phyloP scores from a whole-genome alignment of 2,888 invertebrate species.

The Parochlus steinenii region DNA sequence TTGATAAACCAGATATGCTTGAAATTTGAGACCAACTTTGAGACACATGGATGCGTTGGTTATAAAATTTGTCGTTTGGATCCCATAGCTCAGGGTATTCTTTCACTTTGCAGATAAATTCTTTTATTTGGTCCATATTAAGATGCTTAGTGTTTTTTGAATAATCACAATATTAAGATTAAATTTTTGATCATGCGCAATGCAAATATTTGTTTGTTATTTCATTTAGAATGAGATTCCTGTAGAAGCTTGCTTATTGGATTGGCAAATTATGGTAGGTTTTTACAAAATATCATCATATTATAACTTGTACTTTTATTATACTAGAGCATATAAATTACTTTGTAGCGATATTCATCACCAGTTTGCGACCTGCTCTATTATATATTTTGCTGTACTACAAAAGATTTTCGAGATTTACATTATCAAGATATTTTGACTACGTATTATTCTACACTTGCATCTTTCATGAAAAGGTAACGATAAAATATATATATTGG shows the following conservation, averaged over 20 bases:
- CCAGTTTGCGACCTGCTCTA: conserved; percentile 24
- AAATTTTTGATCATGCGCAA: no score
- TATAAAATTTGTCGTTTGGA: conserved; percentile 1
- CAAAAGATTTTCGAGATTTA: conserved; percentile 18
- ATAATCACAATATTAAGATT: neutral
- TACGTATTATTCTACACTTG: conserved; percentile 20
- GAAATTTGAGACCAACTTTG: conserved; percentile 1
- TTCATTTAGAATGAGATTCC: conserved; percentile 16
- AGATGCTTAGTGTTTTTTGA: neutral
- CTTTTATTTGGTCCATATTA: conserved; percentile 1
- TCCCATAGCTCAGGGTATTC: conserved; percentile 4
- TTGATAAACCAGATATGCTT: neutral
- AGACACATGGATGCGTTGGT: neutral
- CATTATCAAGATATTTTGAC: conserved; percentile 20
- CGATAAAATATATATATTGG: neutral
- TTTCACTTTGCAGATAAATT: neutral
- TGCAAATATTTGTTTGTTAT: neutral
- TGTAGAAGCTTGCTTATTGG: conserved; percentile 20
- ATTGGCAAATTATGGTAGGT: conserved; percentile 27
- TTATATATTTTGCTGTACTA: conserved; percentile 23
- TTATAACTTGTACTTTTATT: no score
- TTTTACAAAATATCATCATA: no score
- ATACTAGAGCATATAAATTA: no score
- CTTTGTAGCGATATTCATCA: conserved; percentile 23
- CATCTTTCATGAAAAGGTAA: conserved; percentile 19